Evolutionary conservation across 2,888 invertebrate species (phyloP), one percentile per base, ranked within the genome.

Genomic region (Candidula unifasciata): DNA sequence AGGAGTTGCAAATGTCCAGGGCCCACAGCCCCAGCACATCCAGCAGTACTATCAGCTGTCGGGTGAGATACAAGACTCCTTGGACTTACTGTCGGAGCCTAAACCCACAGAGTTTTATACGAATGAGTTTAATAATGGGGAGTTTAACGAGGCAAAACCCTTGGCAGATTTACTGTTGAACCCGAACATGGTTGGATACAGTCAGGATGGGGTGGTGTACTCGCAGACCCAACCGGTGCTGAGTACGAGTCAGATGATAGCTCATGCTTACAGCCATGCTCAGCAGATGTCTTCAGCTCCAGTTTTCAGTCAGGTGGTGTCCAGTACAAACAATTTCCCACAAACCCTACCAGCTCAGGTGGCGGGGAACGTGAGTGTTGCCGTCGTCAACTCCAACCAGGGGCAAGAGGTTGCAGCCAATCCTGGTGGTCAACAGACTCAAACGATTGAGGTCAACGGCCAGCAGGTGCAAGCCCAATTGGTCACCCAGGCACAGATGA

Each of bases 211-310:
- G 0, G 73, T 64, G 0, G 77, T 68, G 5, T 81, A 76, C 60
- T 79, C 83, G 2, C 79, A 82, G 80, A 24, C 84, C 13, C 84
- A 84, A 27, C 57, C 84, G 1, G 81, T 80, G 16, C 77, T 87
- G 33, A 84, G 83, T 52, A 80, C 85, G 44, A 87, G 87, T 30
- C 87, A 87, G 68, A 87, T 87, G 87, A 87, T 87, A 44, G 87
- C 87, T 21, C 87, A 87, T 60, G 87, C 87, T 16, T 87, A 87
- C 84, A 87, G 86, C 78, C 87, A 87, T 73, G 87, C 87, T 27
- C 87, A 87, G 71, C 85, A 87, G 60, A 77, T 87, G 64, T 80
- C 84, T n/a, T 64, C 84, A n/a, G 74, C 85, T 21, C 71, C 85
- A n/a, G 52, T 79, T 24, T 81, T 80, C 73, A 85, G 33, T 60